Percentiles rank a stretch among this genome's conserved stretches.
Conservation (phyloP, 2,797 vertebrate species). For the Hydrophis major region DNA sequence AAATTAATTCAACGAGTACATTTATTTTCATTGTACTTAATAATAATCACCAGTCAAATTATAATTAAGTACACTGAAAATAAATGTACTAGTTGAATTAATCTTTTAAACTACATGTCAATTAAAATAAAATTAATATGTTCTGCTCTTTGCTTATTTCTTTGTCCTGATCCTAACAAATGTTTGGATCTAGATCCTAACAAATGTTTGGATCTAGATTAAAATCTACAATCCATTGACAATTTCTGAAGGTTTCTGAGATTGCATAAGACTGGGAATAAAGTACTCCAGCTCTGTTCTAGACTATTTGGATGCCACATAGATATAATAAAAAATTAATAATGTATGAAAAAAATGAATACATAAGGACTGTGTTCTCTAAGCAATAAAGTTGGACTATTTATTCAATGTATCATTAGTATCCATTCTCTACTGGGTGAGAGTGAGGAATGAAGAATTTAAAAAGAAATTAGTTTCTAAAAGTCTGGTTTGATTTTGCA, state of each 20-base stretch:
- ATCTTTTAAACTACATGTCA: too few relatives aligned
- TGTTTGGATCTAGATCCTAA: too few relatives aligned
- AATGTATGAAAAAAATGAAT: background rate
- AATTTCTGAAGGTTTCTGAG: background rate
- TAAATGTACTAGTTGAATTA: too few relatives aligned
- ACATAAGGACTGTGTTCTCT: background rate
- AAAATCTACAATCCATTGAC: background rate
- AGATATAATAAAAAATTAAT: background rate
- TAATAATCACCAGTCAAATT: background rate
- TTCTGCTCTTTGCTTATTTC: too few relatives aligned
- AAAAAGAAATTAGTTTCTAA: conserved; percentile 35
- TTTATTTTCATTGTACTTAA: background rate
- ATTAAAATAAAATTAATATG: too few relatives aligned
- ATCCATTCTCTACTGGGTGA: background rate
- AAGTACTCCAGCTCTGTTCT: background rate
- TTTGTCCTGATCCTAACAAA: too few relatives aligned
- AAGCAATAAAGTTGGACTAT: background rate
- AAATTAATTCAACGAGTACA: background rate
- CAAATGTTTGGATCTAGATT: background rate
- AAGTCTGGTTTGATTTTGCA: conserved; percentile 64
- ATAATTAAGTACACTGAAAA: background rate
- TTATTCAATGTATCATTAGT: background rate
- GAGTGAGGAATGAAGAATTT: background rate
- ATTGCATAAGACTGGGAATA: background rate
- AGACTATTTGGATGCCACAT: background rate